Evolutionary conservation across 2,797 vertebrate genomes (phyloP), one percentile per base, ranked within the genome.

Genomic region (Sparidentex hasta): DNA sequence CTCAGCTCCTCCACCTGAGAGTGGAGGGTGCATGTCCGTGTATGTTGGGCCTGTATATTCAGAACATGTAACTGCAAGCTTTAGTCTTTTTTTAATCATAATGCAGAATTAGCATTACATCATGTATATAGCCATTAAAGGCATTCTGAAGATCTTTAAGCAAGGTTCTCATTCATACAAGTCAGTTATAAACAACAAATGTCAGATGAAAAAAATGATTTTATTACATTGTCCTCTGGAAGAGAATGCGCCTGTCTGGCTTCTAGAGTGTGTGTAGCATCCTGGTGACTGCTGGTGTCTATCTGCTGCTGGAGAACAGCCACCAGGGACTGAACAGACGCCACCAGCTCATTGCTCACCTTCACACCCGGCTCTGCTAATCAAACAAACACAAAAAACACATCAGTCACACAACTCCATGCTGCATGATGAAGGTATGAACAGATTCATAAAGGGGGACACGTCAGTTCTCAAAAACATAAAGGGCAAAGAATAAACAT

Each of bases 271-370:
- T 82, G 65, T 56, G 21, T 20, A 17, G 56, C 54, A 17, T 81
- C 70, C 51, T 62, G 79, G 7, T 33, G 71, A 69, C 72, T 50
- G 46, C 79, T 86, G 68, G 63, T 51, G 54, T 89, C 74, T 2
- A 90, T 73, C 81, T 94, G 95, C 25, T 93, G 91, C 67, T 92
- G 93, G 71, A 93, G 85, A 71, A 91, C 91, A 23, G 67, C 41
- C 84, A 93, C 83, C 57, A 93, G 86, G 59, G 95, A 91, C 58
- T 95, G 94, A 74, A 92, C 90, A 52, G 95, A 93, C 7, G 81
- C 65, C 83, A 92, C 71, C 71, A 93, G 88, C 56, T 91, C 93
- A 83, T 73, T 86, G 86, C 84, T 94, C 63, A 62, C 88, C 79
- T 80, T 90, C 29, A 81, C 50, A 84, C 71, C 47, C 11, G 88